Evolutionary conservation across 1,140 invertebrate species (phyloP), one percentile per base, ranked within the genome.

Genomic region (Proctacanthus coquilletti): DNA sequence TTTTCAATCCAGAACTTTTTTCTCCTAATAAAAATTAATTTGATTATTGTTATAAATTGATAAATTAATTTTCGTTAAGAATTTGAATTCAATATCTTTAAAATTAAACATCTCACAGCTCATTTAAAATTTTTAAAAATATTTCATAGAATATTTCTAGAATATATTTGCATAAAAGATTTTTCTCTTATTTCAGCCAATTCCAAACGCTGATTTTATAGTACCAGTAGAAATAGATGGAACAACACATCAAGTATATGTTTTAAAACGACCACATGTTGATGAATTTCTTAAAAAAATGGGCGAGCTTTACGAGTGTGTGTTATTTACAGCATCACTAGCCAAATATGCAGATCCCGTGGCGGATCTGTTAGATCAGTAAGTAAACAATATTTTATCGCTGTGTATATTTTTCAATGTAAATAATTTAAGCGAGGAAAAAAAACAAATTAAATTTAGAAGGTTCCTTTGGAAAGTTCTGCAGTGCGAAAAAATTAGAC

Each of bases 331-430:
- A 46, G 96, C 95, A 41, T 96, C 91, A 66, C 74, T 98, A 56
- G 91, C 92, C 33, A 98, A 98, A 81, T 99, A 99, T 70, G 96
- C 96, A 43, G 95, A 99, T 72, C 96, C 95, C 30, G 96, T 99
- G 40, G 93, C 94, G 34, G 93, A 99, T 71, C 70, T 98, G 45
- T 68, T 99, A 41, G 96, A 99, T 66, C 70, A 70, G 67, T 70
- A 42, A 53, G 50, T 46, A 20, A n/a, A n/a, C n/a, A n/a, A n/a
- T n/a, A n/a, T n/a, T n/a, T n/a, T n/a, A n/a, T n/a, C n/a, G n/a
- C n/a, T n/a, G n/a, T n/a, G n/a, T n/a, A n/a, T n/a, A n/a, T n/a
- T 6, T n/a, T 32, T 32, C 6, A n/a, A n/a, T n/a, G n/a, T n/a
- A n/a, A n/a, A n/a, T n/a, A 35, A 5, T 18, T 18, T 35, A 20